A percentile compares a stretch with the other conserved stretches of the same genome.
These are phyloP conservation scores for Mormyrops attenuatus DNA, from an alignment of 2,797 vertebrate species.

Conservation along the genomic window DNA sequence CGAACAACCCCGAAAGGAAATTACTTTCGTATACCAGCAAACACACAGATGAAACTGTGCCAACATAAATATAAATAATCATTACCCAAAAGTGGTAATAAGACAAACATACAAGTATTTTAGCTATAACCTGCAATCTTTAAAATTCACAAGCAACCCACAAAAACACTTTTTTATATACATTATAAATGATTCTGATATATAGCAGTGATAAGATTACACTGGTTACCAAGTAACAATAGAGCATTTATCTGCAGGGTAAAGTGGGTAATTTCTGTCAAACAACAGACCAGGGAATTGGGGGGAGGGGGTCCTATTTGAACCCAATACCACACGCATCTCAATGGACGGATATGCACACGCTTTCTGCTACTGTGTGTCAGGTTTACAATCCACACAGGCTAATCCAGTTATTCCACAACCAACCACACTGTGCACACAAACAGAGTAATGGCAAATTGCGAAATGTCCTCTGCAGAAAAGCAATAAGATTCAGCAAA, in stretches of 20 bases:
- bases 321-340: neutral
- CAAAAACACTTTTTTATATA: slow-evolving; percentile 57
- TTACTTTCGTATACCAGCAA: neutral
- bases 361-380: neutral
- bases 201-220: slow-evolving; percentile 54
- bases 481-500: neutral
- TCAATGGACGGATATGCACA: neutral
- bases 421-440: neutral
- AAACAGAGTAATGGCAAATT: neutral
- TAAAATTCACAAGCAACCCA: slow-evolving; percentile 59
- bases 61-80: slow-evolving; percentile 6
- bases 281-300: neutral
- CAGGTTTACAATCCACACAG: neutral
- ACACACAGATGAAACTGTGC: neutral
- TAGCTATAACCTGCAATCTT: slow-evolving; percentile 41
- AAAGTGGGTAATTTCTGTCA: slow-evolving; percentile 9
- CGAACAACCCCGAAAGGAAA: neutral
- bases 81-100: slow-evolving; percentile 1
- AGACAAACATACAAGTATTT: slow-evolving; percentile 24
- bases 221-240: slow-evolving; percentile 63
- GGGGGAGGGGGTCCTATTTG: neutral
- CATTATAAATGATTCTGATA: slow-evolving; percentile 57
- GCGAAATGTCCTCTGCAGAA: neutral
- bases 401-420: neutral
- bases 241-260: slow-evolving; percentile 38